Conservation (phyloP, 2,113 vertebrate species). For the Thermophis baileyi region DNA sequence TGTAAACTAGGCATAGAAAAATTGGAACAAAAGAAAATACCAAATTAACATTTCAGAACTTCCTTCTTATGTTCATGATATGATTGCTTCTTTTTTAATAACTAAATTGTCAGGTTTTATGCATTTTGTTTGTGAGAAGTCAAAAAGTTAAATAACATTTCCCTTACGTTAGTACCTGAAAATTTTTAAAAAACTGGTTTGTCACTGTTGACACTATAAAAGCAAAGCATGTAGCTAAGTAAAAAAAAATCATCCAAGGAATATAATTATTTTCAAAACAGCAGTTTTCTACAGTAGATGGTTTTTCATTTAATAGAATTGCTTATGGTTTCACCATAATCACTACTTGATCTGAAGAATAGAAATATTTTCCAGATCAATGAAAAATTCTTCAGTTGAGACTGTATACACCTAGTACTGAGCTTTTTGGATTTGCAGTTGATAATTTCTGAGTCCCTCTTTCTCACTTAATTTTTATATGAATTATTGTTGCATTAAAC, state of each 20-base stretch:
- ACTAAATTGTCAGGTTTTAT: neutral
- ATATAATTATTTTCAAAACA: neutral
- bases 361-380: neutral
- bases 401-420: neutral
- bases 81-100: neutral
- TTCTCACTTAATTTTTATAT: neutral
- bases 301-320: neutral
- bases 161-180: neutral
- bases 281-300: neutral
- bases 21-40: neutral
- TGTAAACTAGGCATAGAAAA: neutral
- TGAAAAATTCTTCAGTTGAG: neutral
- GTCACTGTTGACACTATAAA: neutral
- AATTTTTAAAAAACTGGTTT: neutral
- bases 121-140: no score
- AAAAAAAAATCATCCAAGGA: neutral
- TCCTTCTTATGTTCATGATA: neutral
- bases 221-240: neutral
- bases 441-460: neutral
- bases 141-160: neutral
- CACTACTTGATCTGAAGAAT: neutral
- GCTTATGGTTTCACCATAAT: neutral
- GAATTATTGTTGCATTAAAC: neutral
- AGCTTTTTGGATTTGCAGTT: neutral
- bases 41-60: neutral